These are phyloP conservation scores for Epicampocera succincta DNA, from an alignment of 2,888 invertebrate genomes.

Conservation along the genomic window DNA sequence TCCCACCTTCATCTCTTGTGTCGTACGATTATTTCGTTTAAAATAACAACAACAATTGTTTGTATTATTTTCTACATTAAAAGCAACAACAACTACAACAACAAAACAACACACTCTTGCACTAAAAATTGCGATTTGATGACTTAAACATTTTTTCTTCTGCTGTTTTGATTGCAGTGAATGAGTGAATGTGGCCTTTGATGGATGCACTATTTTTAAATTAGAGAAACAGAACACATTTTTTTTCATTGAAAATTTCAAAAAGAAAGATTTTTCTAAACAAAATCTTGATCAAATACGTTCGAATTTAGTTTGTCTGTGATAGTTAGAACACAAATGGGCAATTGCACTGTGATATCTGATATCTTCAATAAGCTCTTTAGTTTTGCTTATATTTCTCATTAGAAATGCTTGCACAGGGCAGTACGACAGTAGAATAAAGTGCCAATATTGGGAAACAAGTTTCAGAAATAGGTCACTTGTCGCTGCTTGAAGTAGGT, in stretches of 20 bases:
- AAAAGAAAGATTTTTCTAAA: not conserved
- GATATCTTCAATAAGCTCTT: no score
- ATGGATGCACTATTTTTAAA: slow-evolving; percentile 32
- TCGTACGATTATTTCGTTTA: not conserved
- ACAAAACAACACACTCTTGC: not conserved
- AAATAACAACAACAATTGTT: slow-evolving; percentile 9
- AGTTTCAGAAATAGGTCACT: no score
- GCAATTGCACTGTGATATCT: no score
- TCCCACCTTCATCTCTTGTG: slow-evolving; percentile 4
- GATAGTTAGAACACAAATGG: no score
- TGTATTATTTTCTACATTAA: slow-evolving; percentile 30
- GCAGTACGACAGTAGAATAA: no score
- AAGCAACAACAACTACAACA: slow-evolving; percentile 16
- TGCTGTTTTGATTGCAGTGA: not conserved
- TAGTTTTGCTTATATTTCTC: no score
- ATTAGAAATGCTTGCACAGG: no score
- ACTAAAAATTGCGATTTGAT: slow-evolving; percentile 42
- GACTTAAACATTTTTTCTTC: slow-evolving; percentile 37
- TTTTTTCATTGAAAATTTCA: slow-evolving; percentile 26
- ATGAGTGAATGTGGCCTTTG: slow-evolving; percentile 25
- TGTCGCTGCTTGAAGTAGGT: no score
- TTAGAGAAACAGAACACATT: slow-evolving; percentile 3
- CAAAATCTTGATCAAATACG: slow-evolving; percentile 2
- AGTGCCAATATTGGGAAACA: no score
- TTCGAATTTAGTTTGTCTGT: not conserved